Percentiles rank a stretch among this genome's conserved stretches.
phyloP scores from a whole-genome alignment of 1,140 invertebrate species.

The Caenorhabditis elegans region DNA sequence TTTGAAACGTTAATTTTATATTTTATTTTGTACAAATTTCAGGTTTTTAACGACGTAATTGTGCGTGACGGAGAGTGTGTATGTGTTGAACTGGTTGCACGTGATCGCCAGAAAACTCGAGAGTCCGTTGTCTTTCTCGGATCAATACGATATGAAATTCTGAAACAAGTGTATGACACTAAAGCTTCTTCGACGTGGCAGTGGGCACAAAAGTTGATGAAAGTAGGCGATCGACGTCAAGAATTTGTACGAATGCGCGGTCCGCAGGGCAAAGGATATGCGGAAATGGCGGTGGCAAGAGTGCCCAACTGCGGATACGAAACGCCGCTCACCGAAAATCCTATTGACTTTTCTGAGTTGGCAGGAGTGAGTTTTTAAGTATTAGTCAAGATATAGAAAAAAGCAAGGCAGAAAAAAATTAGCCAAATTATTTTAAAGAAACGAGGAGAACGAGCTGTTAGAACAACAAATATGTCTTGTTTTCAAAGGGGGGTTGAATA shows the following conservation, averaged over 20 bases:
- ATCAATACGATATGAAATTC: conserved; percentile 91
- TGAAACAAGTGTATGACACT: conserved; percentile 93
- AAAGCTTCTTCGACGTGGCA: conserved; percentile 93
- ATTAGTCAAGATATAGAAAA: background rate
- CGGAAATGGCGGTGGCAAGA: conserved; percentile 94
- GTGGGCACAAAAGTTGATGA: conserved; percentile 89
- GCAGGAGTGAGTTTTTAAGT: conserved; percentile 37
- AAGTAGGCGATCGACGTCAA: conserved; percentile 77
- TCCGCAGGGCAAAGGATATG: conserved; percentile 90
- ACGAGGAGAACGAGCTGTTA: background rate
- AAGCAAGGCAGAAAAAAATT: background rate
- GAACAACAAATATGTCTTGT: background rate
- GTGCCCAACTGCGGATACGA: conserved; percentile 83
- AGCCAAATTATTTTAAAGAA: background rate
- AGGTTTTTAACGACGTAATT: conserved; percentile 87
- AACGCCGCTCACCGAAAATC: conserved; percentile 85
- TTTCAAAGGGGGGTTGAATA: too few relatives aligned
- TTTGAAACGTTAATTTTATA: background rate
- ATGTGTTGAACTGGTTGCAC: conserved; percentile 91
- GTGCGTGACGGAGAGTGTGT: conserved; percentile 97
- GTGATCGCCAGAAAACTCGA: conserved; percentile 78
- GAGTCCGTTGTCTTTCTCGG: conserved; percentile 89
- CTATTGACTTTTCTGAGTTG: conserved; percentile 55
- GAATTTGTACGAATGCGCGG: conserved; percentile 98
- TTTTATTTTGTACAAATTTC: conserved; percentile 40